Evolutionary conservation across 2,888 invertebrate genomes (phyloP), one percentile per base, ranked within the genome.

Genomic region (Branchinecta sandiegonensis): DNA sequence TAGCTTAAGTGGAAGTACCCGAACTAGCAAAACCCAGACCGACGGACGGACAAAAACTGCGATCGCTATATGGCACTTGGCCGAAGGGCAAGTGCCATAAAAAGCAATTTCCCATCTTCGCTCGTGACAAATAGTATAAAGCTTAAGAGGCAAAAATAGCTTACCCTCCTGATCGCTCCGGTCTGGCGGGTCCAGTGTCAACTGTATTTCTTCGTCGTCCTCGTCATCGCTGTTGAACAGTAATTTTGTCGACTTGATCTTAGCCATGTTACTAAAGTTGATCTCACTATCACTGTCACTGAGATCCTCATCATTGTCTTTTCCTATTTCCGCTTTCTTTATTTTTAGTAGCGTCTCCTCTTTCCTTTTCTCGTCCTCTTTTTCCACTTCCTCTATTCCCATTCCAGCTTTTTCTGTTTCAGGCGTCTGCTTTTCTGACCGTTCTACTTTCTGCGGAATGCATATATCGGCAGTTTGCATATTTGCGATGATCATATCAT

Each of bases 401-500:
- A 14, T 17, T 17, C 17, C 56, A 6, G 9, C 8, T 8, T 56
- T 56, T 14, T 56, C 56, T 14, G 8, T 8, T 17, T n/a, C 9
- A 1, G n/a, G 14, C 9, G n/a, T 17, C 56, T 8, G n/a, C 17
- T 56, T 17, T 17, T 56, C 17, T 8, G 56, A 17, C 14, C 8
- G 56, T 14, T 56, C 14, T n/a, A 1, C 8, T 1, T 8, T 56
- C 56, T 56, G 56, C n/a, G 17, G n/a, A 56, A 17, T n/a, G 17
- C n/a, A 17, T 17, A 56, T 56, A 14, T 56, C 56, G 17, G 17
- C 17, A 10, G 56, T 56, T 10, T 56, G 56, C 56, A 56, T 56
- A 10, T 56, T 56, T 56, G 56, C 56, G 17, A 56, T 56, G 10
- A 56, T 56, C n/a, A 14, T 56, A 56, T 56, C 56, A 56, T 56